Evolutionary conservation across 1,140 invertebrate genomes (phyloP).

Genomic region (Mercenaria mercenaria): DNA sequence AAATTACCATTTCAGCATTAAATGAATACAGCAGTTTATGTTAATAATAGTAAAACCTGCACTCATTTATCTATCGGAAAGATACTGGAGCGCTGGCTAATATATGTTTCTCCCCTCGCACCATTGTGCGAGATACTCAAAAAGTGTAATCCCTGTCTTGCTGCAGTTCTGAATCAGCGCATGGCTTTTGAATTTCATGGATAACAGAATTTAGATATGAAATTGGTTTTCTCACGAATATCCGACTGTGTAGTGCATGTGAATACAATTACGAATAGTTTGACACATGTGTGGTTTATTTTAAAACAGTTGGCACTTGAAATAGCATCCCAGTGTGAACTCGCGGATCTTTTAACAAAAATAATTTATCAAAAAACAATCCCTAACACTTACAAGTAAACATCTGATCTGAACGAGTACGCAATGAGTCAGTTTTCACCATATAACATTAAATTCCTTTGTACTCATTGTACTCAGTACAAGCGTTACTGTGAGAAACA

Average conservation of each 20-base stretch:
- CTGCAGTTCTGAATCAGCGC: background rate
- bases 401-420: too few relatives aligned
- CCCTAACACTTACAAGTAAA: too few relatives aligned
- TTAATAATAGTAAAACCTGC: background rate
- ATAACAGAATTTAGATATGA: background rate
- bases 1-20: background rate
- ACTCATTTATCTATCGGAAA: background rate
- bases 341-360: background rate
- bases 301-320: background rate
- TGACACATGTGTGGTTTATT: slow-evolving; percentile 14
- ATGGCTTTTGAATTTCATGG: slow-evolving; percentile 25
- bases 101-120: background rate
- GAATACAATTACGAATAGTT: background rate
- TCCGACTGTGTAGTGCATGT: background rate
- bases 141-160: background rate
- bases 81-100: background rate
- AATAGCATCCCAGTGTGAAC: background rate
- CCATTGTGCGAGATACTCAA: background rate
- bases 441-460: too few relatives aligned
- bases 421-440: too few relatives aligned
- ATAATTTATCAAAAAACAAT: background rate
- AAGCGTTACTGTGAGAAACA: too few relatives aligned
- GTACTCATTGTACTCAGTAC: too few relatives aligned
- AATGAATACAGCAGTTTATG: background rate
- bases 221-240: slow-evolving; percentile 16